Evolutionary conservation across 2,888 invertebrate genomes (phyloP), one percentile per base, ranked within the genome.

Genomic region (Lithophane ornitopus): DNA sequence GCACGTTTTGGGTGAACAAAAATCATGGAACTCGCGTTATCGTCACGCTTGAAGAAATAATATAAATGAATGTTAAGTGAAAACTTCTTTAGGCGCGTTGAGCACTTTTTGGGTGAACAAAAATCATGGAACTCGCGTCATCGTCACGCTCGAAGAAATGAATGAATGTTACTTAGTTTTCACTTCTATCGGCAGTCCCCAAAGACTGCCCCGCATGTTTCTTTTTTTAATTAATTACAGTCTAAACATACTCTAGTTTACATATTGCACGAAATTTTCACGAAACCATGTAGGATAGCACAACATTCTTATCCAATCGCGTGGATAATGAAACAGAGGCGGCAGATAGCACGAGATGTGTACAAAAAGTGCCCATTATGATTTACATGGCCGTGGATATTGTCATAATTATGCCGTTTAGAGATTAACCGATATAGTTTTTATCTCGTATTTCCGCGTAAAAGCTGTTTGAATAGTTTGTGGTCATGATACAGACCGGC

Each of bases 321-420:
- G 83, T 86, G 83, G 69, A 41, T 61, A 76, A 34, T 62, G 54
- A 59, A 80, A 54, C 61, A 56, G n/a, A 28, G 6, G 11, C 39
- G 6, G 11, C 39, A 49, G 39, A 76, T 41, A 46, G 11, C 85
- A 86, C 85, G 87, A 87, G 67, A 86, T 81, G 68, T 16, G 49
- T 54, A 69, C 72, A 80, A 87, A 80, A 84, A 77, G 65, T 63
- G 63, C 67, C 66, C 34, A 80, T 75, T 69, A 69, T 81, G 59
- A 85, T 78, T 75, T 19, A 80, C 78, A 77, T 83, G 76, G 63
- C 76, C 46, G 75, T 69, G 52, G 73, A 86, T n/a, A n/a, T 86
- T 79, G 74, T 83, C 75, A 79, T 80, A 80, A 77, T 84, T 76
- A 82, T 61, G 46, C 74, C 69, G 56, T n/a, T 61, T 65, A 70